Evolutionary conservation across 2,113 vertebrate genomes (phyloP), one percentile per base, ranked within the genome.

Genomic region (Tiliqua scincoides): DNA sequence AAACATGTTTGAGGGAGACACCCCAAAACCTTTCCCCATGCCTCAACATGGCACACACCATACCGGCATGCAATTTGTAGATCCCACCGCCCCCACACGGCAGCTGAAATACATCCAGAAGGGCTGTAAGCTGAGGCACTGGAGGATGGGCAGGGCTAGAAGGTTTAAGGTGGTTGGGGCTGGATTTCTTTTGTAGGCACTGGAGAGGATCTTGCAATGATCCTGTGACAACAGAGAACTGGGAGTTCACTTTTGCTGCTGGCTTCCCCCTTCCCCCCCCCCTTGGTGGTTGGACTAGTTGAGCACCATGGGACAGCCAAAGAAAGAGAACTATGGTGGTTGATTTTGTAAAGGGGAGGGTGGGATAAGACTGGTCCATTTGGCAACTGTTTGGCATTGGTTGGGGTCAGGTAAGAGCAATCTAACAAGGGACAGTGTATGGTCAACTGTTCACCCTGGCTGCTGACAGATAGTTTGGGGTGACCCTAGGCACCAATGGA

Each of bases 41-140:
- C 23, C 78, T 72, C 63, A 35, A 25, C 84, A 83, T 35, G 6
- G 63, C 40, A 59, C 84, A 82, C 85, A 73, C 40, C 85, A 71
- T 75, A 2, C 85, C 83, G 79, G 85, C 91, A 52, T 54, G 61
- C 80, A 87, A 15, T 37, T 72, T 48, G 35, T 27, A 87, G 32
- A n/a, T 10, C 62, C 71, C 61, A 74, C 61, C 70, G 82, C 43
- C 6, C n/a, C n/a, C 9, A 11, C 43, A 35, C 74, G 59, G 83
- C 77, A 88, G 82, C 86, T 89, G 40, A 91, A 93, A 93, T 83
- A 88, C 65, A 94, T 90, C 91, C 90, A 85, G 43, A 90, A 84
- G 81, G 1, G 23, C 74, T 54, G 27, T 35, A 78, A 92, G 86
- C 67, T 17, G 48, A 93, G 89, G 91, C 84, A 70, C 85, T 85